Evolutionary conservation across 2,113 vertebrate species (phyloP), one percentile per base, ranked within the genome.

Genomic region (Plecturocebus donacophilus): DNA sequence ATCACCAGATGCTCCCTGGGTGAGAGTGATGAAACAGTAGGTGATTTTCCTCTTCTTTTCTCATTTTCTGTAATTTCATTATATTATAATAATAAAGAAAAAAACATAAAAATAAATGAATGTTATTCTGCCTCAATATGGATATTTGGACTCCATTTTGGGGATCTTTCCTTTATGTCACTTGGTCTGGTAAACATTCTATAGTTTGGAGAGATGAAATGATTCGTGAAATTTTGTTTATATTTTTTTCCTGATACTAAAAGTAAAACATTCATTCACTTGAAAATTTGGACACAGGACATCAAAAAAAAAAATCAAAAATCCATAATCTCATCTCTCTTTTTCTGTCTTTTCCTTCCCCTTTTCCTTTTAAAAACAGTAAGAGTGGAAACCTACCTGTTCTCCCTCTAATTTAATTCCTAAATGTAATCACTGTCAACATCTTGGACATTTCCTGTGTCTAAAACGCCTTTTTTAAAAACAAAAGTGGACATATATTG

Each of bases 261-360:
- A 94, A 92, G 47, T 81, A 82, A 90, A 92, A 79, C 38, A 42
- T 49, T 20, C 23, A 70, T 64, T 92, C 12, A 27, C 49, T 92
- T 94, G 61, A 87, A 94, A 97, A 84, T 87, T 70, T 82, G 32
- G 12, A 71, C 49, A 68, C 38, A 71, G 75, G 54, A 47, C 38
- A 81, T 32, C 27, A 27, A 25, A 92, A 40, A 70, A 82, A 89
- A 52, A 52, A 52, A 52, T 52, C 1, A 52, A 52, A 52, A 42
- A 42, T 49, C 89, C 9, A 92, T 11, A 40, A 83, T 90, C n/a
- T 71, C 12, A 23, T 80, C 35, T 90, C 38, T 45, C 19, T 42
- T 58, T 19, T 68, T 66, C 47, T 76, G 20, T 91, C 30, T 23
- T n/a, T 64, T 35, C 8, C 32, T 61, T 61, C 10, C n/a, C 93